These are phyloP conservation scores for Halesus radiatus DNA, from an alignment of 1,140 invertebrate genomes.

Conservation along the genomic window DNA sequence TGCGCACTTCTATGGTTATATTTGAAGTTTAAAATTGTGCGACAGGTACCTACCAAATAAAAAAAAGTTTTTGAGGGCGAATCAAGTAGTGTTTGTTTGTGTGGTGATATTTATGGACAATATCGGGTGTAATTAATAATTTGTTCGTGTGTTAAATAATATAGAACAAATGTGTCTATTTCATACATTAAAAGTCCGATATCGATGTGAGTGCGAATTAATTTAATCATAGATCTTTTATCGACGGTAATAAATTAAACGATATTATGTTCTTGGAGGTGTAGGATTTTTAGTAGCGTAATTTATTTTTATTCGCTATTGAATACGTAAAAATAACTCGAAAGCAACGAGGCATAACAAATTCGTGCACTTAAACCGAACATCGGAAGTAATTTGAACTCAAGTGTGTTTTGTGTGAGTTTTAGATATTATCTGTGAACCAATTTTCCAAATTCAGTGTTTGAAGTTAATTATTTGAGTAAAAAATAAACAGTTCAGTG, in stretches of 20 bases:
- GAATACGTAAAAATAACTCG: background rate
- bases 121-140: background rate
- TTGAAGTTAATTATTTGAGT: background rate
- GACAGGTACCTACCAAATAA: no score
- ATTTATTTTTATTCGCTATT: no score
- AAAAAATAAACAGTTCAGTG: background rate
- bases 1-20: no score
- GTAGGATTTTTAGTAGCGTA: background rate
- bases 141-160: background rate
- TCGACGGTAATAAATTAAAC: background rate
- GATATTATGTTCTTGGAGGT: background rate
- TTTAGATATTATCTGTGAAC: conserved; percentile 5
- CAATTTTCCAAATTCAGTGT: conserved; percentile 7
- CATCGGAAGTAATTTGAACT: no score
- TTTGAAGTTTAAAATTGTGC: no score
- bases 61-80: background rate
- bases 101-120: background rate
- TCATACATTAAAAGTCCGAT: background rate
- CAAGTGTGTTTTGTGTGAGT: background rate
- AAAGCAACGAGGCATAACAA: background rate
- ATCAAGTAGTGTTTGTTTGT: conserved; percentile 1
- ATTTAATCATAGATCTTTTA: background rate
- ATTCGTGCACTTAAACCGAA: no score
- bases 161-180: background rate
- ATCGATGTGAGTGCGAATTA: background rate